Conservation (phyloP, 2,113 vertebrate genomes). For the Thalassarche chlororhynchos region DNA sequence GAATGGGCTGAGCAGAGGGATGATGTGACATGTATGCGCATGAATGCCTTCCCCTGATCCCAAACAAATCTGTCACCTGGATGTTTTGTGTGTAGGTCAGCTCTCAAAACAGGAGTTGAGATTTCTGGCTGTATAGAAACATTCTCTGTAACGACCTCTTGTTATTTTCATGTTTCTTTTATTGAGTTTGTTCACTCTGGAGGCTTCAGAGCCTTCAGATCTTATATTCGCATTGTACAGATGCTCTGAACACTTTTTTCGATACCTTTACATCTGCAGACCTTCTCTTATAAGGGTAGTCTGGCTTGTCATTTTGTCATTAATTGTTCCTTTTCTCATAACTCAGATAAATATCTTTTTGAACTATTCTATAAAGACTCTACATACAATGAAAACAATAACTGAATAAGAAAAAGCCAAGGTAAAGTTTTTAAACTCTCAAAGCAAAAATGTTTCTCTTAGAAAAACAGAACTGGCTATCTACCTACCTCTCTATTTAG, state of each 20-base stretch:
- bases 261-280: neutral
- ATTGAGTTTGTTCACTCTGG: neutral
- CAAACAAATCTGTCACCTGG: neutral
- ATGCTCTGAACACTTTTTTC: neutral
- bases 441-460: neutral
- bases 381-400: neutral
- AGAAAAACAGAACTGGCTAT: neutral
- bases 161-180: conserved; percentile 14
- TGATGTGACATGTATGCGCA: neutral
- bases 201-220: neutral
- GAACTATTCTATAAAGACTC: neutral
- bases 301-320: conserved; percentile 7
- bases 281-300: neutral
- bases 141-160: neutral
- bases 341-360: neutral
- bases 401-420: neutral
- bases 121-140: neutral
- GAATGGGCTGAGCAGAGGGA: neutral
- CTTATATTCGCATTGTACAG: neutral
- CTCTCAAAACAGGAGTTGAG: neutral
- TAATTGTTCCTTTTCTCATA: neutral
- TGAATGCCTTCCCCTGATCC: neutral
- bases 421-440: neutral
- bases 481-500: neutral
- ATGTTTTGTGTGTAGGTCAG: neutral